Base-by-base conservation (phyloP, 1,140 invertebrate genomes). In the Caenorhabditis latens region DNA sequence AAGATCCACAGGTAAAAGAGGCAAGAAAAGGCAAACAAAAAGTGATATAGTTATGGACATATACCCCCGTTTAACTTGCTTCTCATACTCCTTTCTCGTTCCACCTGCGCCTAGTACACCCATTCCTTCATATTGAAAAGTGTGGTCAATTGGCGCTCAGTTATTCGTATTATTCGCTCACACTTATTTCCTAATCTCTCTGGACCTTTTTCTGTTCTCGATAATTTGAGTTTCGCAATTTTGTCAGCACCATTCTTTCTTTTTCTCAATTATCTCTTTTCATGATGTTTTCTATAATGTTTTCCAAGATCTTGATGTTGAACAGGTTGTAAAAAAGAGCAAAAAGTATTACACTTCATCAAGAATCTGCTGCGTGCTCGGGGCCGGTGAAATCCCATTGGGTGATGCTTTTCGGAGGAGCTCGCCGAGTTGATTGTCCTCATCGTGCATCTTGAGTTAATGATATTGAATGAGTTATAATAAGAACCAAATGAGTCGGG, bases 291-390 rank as follows among this genome's bases (percentile, higher is more conserved):
- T 11, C n/a, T 21, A 71, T 46, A 11, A 71, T 46, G 14, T 71
- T 71, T 21, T 46, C n/a, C 40, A 71, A 19, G 57, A n/a, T 24
- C 13, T 65, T 16, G 65, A 46, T 43, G 65, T 46, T 79, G 32
- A 50, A 79, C 43, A 79, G 71, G 46, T 79, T n/a, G 65, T 71
- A 71, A 71, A 71, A 43, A 63, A 43, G 14, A 43, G 6, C 13
- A 71, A 71, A 79, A 79, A 79, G 21, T 32, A 79, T 79, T 79
- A 79, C 71, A 79, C 71, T 79, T 79, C 71, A 50, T 50, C 71
- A 79, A 79, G 71, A 50, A 79, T 79, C 46, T 79, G 71, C 71
- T 79, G 71, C 4, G 46, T 79, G 21, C 71, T 79, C 14, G 43
- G 71, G 4, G 71, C 71, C n/a, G 71, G 71, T 24, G 71, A 79